Base-by-base conservation (phyloP, 2,888 invertebrate species). In the Sinhomidia bicolor region DNA sequence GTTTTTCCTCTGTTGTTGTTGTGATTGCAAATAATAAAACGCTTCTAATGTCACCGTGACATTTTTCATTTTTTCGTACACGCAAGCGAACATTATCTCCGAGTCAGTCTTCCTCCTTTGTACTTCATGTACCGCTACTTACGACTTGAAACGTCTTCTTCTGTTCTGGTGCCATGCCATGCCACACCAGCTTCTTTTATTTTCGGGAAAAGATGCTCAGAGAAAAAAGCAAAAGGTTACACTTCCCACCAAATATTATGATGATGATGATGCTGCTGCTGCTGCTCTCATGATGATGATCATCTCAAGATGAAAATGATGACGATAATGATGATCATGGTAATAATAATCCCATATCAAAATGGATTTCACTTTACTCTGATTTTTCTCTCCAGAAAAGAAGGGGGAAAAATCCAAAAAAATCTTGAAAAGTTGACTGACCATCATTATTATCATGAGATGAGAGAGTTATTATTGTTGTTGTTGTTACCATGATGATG, bases 11-110 rank as follows among this genome's bases (percentile, higher is more conserved):
- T 4, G 12, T 10, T 10, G 10, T 60, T 10, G 17, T 71, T 23
- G 23, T n/a, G 41, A 36, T 71, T 41, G 20, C 68, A 41, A 7
- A 14, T 44, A 71, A 71, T 71, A 71, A 36, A 71, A 71, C 78
- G 78, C 78, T 57, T 54, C 17, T 87, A 81, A 81, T 87, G 87
- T 87, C 87, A 87, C 87, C 87, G 47, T 87, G 74, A 87, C 81
- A 87, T 81, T 81, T 80, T 60, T 44, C 41, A 80, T 80, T 80
- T 44, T 41, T 65, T 57, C 44, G 74, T 74, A 47, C 79, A 79
- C 79, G 79, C 79, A 36, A 79, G 32, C n/a, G n/a, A 54, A 32
- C 41, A 79, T 79, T 79, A 79, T 51, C 51, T 47, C 1, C 6
- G 14, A 26, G 47, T 60, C 26, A 23, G 1, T 1, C 20, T 60